Percentiles rank a stretch among this genome's conserved stretches.
Conservation (phyloP, 92 coral and sea anemone species). For the Diadumene lineata region DNA sequence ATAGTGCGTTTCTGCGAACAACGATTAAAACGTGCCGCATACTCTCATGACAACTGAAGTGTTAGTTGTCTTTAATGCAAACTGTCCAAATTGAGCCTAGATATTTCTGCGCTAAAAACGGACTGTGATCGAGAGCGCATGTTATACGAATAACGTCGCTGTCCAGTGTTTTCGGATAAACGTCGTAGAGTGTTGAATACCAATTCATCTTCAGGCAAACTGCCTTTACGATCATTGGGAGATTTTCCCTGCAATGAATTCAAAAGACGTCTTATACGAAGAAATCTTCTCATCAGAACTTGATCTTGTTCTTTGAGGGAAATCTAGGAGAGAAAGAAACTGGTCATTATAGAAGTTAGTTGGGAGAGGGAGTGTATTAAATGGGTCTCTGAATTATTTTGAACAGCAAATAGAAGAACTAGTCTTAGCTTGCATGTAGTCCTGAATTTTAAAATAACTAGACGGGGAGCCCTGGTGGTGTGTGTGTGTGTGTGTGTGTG, state of each 20-base stretch:
- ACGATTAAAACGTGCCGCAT: too few species aligned
- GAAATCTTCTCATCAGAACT: slow-evolving; percentile 73
- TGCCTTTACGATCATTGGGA: slow-evolving; percentile 38
- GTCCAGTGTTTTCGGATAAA: slow-evolving; percentile 21
- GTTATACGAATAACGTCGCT: slow-evolving; percentile 8
- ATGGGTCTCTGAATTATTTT: too few species aligned
- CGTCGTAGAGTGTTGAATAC: slow-evolving; percentile 33
- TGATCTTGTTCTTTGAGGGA: slow-evolving; percentile 73
- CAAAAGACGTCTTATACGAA: slow-evolving; percentile 60
- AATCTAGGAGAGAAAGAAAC: slow-evolving; percentile 34
- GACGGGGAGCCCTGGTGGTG: too few species aligned
- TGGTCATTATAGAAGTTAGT: neutral
- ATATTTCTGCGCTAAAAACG: slow-evolving; percentile 27
- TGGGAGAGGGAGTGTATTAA: too few species aligned
- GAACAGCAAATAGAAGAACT: too few species aligned
- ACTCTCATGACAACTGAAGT: neutral
- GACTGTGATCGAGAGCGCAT: slow-evolving; percentile 35
- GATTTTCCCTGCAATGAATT: slow-evolving; percentile 56
- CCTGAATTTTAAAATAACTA: too few species aligned
- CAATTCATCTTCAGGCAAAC: slow-evolving; percentile 53
- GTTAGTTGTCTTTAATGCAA: neutral
- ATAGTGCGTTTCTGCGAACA: too few species aligned
- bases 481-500: too few species aligned
- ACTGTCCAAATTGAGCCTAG: neutral
- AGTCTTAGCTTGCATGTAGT: too few species aligned